Percentiles rank a stretch among this genome's conserved stretches.
These are phyloP conservation scores for Pyrrhia umbra DNA, from an alignment of 2,888 invertebrate genomes.

Conservation along the genomic window DNA sequence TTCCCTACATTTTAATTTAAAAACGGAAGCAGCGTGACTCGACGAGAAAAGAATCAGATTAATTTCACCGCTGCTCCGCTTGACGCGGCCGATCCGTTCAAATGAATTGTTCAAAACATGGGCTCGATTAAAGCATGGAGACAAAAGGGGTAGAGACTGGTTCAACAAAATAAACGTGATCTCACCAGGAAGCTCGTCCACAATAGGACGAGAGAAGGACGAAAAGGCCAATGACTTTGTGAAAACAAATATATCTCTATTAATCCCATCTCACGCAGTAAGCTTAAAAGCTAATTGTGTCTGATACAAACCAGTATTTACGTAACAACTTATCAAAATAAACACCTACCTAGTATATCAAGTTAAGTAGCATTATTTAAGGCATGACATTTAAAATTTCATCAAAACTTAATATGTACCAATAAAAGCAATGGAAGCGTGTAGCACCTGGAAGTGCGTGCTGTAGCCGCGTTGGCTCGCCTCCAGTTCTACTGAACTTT, in stretches of 20 bases:
- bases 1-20: constrained; percentile 83
- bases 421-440: constrained; percentile 71
- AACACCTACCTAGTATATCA: constrained; percentile 9
- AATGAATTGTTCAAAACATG: constrained; percentile 80
- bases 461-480: constrained; percentile 81
- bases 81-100: constrained; percentile 71
- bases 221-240: constrained; percentile 78
- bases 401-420: constrained; percentile 63
- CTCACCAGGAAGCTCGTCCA: constrained; percentile 80
- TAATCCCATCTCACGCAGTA: constrained; percentile 33
- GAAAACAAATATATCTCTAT: constrained; percentile 72
- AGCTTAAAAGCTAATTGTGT: constrained; percentile 33
- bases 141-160: constrained; percentile 74
- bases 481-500: constrained; percentile 89
- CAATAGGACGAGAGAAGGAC: constrained; percentile 76
- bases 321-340: constrained; percentile 11
- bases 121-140: constrained; percentile 70
- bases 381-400: constrained; percentile 57
- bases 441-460: constrained; percentile 84
- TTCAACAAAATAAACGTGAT: constrained; percentile 80
- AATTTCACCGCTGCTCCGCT: constrained; percentile 78
- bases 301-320: constrained; percentile 23
- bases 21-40: constrained; percentile 88
- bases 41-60: constrained; percentile 84
- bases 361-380: constrained; percentile 9